Percentiles rank a stretch among this genome's conserved stretches.
Evolutionary conservation across 2,888 invertebrate species (phyloP).

Genomic region (Drosophila recens): DNA sequence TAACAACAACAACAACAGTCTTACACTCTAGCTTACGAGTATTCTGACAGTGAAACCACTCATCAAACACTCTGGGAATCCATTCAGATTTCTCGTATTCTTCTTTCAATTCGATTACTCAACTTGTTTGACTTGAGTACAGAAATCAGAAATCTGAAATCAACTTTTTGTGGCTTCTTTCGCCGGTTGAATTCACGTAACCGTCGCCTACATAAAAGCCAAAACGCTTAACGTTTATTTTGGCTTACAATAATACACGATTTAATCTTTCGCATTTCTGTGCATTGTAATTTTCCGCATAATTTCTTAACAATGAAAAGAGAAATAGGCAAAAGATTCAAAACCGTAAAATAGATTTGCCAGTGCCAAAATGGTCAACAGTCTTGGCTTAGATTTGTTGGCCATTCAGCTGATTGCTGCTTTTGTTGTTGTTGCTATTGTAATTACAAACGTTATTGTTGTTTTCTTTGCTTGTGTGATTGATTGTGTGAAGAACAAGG

Average conservation of each 20-base stretch:
- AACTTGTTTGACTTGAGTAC: constrained; percentile 14
- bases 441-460: constrained; percentile 39
- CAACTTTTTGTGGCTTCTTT: constrained; percentile 22
- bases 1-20: constrained; percentile 5
- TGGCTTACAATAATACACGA: constrained; percentile 41
- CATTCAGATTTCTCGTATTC: constrained; percentile 8
- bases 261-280: constrained; percentile 54
- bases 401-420: constrained; percentile 10
- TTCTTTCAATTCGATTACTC: constrained; percentile 12
- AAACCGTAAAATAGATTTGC: constrained; percentile 29
- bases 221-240: constrained; percentile 11
- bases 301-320: constrained; percentile 39
- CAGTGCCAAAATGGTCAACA: constrained; percentile 53
- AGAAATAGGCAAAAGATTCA: constrained; percentile 17
- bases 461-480: constrained; percentile 62
- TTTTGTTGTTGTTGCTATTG: constrained; percentile 23
- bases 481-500: constrained; percentile 67
- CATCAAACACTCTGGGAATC: constrained; percentile 7
- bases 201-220: constrained; percentile 22
- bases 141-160: constrained; percentile 4
- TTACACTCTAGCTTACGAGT: background rate
- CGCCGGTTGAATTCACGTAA: constrained; percentile 8
- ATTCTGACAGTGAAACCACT: constrained; percentile 16
- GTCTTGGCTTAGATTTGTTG: constrained; percentile 50
- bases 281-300: constrained; percentile 68